Conservation (phyloP, 1,140 invertebrate genomes). For the Mycetomoellerius zeteki region DNA sequence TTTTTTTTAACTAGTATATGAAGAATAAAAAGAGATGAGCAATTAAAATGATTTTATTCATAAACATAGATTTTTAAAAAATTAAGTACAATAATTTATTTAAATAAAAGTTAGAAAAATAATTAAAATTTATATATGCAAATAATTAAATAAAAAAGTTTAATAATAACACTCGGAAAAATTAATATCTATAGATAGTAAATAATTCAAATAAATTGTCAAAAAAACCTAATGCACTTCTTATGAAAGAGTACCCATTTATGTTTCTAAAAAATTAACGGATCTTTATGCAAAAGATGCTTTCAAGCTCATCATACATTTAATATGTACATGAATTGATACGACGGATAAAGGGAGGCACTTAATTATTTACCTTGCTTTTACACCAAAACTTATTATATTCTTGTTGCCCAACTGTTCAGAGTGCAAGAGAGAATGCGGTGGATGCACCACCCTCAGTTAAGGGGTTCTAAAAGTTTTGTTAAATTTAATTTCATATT, state of each 20-base stretch:
- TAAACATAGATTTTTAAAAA: neutral
- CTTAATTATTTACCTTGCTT: slow-evolving; percentile 32
- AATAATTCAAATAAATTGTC: neutral
- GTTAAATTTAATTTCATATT: too few relatives aligned
- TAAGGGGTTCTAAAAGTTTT: too few relatives aligned
- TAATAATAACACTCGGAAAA: neutral
- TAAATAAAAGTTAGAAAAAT: neutral
- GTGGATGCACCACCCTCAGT: too few relatives aligned
- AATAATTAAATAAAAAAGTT: neutral
- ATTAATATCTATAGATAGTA: neutral
- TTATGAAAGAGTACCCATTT: neutral
- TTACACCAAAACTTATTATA: neutral
- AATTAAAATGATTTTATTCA: neutral
- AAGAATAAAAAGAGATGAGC: neutral
- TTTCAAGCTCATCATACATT: neutral
- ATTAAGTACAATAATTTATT: neutral
- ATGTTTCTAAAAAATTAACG: neutral
- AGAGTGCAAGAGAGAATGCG: too few relatives aligned
- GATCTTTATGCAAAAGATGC: neutral
- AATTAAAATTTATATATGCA: slow-evolving; percentile 5
- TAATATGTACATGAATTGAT: neutral
- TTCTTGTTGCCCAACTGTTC: too few relatives aligned
- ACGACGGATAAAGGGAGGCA: neutral
- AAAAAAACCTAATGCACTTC: neutral
- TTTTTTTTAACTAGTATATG: neutral